These are phyloP conservation scores for Calliopum simillimum DNA, from an alignment of 2,888 invertebrate species.

Conservation along the genomic window DNA sequence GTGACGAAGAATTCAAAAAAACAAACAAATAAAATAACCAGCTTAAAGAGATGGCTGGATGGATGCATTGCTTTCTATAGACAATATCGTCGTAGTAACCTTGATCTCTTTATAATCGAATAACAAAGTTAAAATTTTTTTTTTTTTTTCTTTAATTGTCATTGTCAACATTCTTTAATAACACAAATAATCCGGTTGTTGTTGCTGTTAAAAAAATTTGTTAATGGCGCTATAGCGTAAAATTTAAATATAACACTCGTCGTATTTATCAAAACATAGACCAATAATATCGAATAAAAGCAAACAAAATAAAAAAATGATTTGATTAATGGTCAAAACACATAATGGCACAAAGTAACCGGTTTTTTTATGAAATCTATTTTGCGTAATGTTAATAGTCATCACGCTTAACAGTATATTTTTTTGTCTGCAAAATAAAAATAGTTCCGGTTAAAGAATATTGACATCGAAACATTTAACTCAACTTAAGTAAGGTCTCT, in stretches of 20 bases:
- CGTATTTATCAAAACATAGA: background rate
- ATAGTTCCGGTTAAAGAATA: conserved; percentile 5
- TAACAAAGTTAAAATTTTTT: conserved; percentile 2
- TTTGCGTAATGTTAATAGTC: background rate
- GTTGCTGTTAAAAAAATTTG: background rate
- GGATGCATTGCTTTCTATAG: too few relatives aligned
- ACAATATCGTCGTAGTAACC: conserved; percentile 2
- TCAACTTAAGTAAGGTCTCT: too few relatives aligned
- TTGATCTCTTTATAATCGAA: conserved; percentile 31
- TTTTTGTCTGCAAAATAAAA: background rate
- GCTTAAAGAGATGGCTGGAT: too few relatives aligned
- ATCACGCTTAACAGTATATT: background rate
- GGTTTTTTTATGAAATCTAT: background rate
- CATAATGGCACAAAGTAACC: background rate
- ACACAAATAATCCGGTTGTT: conserved; percentile 3
- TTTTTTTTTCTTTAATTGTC: background rate
- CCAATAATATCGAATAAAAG: background rate
- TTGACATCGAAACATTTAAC: background rate
- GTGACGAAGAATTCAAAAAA: too few relatives aligned
- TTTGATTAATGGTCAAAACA: background rate
- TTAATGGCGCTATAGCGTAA: conserved; percentile 5
- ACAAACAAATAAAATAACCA: too few relatives aligned
- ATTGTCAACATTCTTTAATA: background rate
- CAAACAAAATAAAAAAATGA: background rate
- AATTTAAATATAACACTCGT: background rate